Conservation (phyloP, 2,113 vertebrate genomes). For the Alexandromys fortis region DNA sequence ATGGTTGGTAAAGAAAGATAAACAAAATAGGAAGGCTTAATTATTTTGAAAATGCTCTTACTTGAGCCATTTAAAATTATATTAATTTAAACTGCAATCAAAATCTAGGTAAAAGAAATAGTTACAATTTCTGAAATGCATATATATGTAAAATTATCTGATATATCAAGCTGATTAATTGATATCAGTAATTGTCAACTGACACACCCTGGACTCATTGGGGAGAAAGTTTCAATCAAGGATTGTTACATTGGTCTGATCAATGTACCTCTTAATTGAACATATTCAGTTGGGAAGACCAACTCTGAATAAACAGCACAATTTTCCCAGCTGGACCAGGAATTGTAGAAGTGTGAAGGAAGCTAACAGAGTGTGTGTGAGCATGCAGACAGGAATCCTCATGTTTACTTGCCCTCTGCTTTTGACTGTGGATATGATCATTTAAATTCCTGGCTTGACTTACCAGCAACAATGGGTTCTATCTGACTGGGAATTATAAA, state of each 20-base stretch:
- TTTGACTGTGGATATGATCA: neutral
- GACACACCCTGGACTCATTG: neutral
- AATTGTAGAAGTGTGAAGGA: neutral
- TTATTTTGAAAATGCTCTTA: neutral
- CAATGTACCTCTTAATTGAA: neutral
- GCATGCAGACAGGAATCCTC: too few relatives aligned
- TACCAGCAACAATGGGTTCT: neutral
- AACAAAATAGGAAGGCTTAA: neutral
- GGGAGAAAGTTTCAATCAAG: too few relatives aligned
- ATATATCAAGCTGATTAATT: neutral
- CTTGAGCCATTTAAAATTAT: neutral
- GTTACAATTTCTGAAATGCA: neutral
- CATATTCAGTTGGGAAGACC: neutral
- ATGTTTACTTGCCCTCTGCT: neutral
- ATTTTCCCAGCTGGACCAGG: neutral
- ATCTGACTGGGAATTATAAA: neutral
- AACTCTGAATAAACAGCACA: neutral
- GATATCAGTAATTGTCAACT: neutral
- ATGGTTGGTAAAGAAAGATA: neutral
- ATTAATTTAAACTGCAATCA: neutral
- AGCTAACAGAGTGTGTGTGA: neutral
- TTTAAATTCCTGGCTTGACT: neutral
- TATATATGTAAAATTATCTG: neutral
- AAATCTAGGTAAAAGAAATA: neutral
- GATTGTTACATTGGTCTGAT: neutral